phyloP scores from a whole-genome alignment of 1,140 invertebrate species.

The Rhopalosiphum maidis region DNA sequence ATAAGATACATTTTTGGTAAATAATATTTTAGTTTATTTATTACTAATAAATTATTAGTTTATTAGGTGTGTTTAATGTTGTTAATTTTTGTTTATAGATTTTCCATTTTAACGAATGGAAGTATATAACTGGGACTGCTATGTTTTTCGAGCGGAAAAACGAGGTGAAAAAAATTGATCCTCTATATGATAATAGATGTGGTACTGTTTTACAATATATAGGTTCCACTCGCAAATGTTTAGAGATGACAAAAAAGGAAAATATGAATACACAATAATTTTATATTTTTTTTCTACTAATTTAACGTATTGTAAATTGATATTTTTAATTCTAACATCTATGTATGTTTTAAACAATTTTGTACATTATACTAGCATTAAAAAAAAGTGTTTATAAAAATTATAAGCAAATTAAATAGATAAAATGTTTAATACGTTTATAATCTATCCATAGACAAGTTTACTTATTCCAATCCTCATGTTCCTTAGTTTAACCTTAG shows the following conservation, averaged over 20 bases:
- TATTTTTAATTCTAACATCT: background rate
- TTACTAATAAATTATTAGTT: too few relatives aligned
- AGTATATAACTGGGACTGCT: constrained; percentile 22
- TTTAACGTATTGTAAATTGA: background rate
- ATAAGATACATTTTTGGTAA: background rate
- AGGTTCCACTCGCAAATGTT: constrained; percentile 38
- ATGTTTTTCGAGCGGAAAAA: constrained; percentile 34
- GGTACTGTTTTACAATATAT: constrained; percentile 7
- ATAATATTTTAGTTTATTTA: too few relatives aligned
- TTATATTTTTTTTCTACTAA: background rate
- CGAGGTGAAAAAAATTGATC: constrained; percentile 23
- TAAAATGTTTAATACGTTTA: too few relatives aligned
- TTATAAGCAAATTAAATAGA: too few relatives aligned
- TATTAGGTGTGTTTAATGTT: background rate
- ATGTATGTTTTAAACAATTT: background rate
- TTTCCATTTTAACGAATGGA: constrained; percentile 43
- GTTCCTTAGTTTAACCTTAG: too few relatives aligned
- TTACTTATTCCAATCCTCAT: too few relatives aligned
- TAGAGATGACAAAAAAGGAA: constrained; percentile 47
- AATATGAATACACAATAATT: background rate
- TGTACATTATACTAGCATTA: background rate
- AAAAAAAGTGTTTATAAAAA: too few relatives aligned
- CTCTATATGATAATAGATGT: constrained; percentile 49
- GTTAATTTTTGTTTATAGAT: constrained; percentile 5
- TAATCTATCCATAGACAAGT: too few relatives aligned